Base-by-base conservation (phyloP, 2,888 invertebrate species). In the Macrosoma leucophasiata region DNA sequence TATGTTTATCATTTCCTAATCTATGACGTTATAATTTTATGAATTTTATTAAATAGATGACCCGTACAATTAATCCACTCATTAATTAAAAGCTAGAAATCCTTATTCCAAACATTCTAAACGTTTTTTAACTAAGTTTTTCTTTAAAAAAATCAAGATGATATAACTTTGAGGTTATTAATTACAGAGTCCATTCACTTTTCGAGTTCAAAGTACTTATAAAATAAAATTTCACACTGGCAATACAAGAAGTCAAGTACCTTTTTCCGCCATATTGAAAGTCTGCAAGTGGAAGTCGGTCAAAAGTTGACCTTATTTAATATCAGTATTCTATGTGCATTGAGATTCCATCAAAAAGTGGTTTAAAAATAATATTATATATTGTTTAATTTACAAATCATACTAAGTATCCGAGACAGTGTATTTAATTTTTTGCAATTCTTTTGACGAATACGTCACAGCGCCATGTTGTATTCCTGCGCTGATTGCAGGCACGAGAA, bases 401-500 rank as follows among this genome's bases (percentile, higher is more conserved):
- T 27, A 25, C 24, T 55, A 54, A 41, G 41, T 55, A 41, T 51
- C 43, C 23, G 38, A 54, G 48, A 49, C 53, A 62, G 55, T 46
- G 61, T 48, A 54, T 65, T 59, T 55, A 53, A 52, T 52, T 65
- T 68, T 79, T 79, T 76, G 82, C 79, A 81, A 78, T 72, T 72
- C 66, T 66, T 68, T 67, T 73, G 70, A 71, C 68, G 76, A 69
- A 78, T 76, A 82, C 75, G 82, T 84, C 82, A 84, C 71, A 84
- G 76, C 84, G 84, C 84, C 84, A 85, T 85, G 84, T 85, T 85
- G 84, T 85, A 84, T 84, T 77, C 84, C 82, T 82, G 84, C 84
- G 77, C 78, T 82, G 84, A 84, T 82, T 81, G 84, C 84, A 82
- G 84, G 82, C 82, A 77, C 79, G 82, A 84, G 79, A 84, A 75